Evolutionary conservation across 2,888 invertebrate genomes (phyloP).

Genomic region (Caenorhabditis sp.): DNA sequence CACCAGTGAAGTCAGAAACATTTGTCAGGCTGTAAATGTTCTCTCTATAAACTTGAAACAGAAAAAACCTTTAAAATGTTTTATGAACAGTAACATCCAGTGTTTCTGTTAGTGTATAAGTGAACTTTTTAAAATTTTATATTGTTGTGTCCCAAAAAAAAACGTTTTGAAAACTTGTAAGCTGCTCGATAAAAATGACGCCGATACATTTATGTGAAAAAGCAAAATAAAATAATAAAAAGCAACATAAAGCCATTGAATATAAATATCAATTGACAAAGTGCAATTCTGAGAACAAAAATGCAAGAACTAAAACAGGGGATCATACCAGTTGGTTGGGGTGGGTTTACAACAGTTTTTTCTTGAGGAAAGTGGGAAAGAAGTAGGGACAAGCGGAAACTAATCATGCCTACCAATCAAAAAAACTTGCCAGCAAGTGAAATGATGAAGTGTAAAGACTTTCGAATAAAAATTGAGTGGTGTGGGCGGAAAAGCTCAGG

Average conservation of each 20-base stretch:
- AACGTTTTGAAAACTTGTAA: too few relatives aligned
- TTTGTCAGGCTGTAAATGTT: too few relatives aligned
- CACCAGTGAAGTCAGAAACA: background rate
- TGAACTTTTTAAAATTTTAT: too few relatives aligned
- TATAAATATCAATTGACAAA: background rate
- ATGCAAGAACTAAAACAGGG: conserved; percentile 7
- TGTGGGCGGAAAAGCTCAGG: background rate
- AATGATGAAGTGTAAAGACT: background rate
- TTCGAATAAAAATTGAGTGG: background rate
- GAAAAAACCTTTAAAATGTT: too few relatives aligned
- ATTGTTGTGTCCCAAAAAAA: background rate
- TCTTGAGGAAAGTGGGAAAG: conserved; percentile 11
- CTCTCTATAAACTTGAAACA: too few relatives aligned
- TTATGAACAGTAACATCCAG: too few relatives aligned
- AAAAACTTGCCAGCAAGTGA: conserved; percentile 8
- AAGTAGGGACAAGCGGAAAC: background rate
- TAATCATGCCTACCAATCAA: background rate
- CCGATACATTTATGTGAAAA: conserved; percentile 25
- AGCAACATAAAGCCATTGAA: conserved; percentile 3
- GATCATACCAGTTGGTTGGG: conserved; percentile 16
- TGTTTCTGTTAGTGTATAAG: too few relatives aligned
- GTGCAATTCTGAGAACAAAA: background rate
- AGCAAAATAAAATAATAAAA: background rate
- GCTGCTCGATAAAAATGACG: too few relatives aligned
- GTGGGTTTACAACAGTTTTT: conserved; percentile 4